Percentiles rank a stretch among this genome's conserved stretches.
Conservation (phyloP, 2,113 vertebrate genomes). For the Gallinago jamesoni region DNA sequence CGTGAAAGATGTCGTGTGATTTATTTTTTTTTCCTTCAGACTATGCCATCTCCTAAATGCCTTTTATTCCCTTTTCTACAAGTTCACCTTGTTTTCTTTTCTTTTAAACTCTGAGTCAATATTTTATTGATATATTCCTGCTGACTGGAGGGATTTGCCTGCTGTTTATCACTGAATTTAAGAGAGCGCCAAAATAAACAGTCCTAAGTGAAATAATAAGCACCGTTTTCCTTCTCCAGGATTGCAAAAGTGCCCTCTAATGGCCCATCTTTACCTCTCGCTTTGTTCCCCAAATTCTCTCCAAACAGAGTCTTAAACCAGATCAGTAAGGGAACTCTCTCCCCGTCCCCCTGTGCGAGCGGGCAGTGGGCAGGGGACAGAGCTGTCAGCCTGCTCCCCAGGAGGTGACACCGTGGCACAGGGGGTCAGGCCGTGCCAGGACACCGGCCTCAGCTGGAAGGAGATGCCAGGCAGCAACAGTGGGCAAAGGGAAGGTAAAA, state of each 20-base stretch:
- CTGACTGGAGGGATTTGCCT: constrained; percentile 50
- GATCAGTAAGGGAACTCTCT: neutral
- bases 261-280: constrained; percentile 7
- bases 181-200: constrained; percentile 44
- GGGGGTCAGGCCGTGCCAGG: neutral
- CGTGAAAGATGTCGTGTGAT: neutral
- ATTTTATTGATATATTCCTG: constrained; percentile 39
- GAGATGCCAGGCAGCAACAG: neutral
- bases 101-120: constrained; percentile 40
- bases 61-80: constrained; percentile 2
- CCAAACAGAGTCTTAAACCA: neutral
- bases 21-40: neutral
- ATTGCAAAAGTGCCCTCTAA: constrained; percentile 76
- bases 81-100: constrained; percentile 9
- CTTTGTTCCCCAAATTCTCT: neutral
- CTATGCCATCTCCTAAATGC: neutral
- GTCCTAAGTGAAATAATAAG: constrained; percentile 33
- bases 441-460: neutral
- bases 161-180: constrained; percentile 51
- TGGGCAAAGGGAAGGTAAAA: neutral
- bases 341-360: neutral
- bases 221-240: constrained; percentile 42
- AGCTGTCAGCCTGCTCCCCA: neutral
- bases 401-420: neutral
- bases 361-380: neutral